Evolutionary conservation across 1,140 invertebrate genomes (phyloP).

Genomic region (Drosophila kepulauana): DNA sequence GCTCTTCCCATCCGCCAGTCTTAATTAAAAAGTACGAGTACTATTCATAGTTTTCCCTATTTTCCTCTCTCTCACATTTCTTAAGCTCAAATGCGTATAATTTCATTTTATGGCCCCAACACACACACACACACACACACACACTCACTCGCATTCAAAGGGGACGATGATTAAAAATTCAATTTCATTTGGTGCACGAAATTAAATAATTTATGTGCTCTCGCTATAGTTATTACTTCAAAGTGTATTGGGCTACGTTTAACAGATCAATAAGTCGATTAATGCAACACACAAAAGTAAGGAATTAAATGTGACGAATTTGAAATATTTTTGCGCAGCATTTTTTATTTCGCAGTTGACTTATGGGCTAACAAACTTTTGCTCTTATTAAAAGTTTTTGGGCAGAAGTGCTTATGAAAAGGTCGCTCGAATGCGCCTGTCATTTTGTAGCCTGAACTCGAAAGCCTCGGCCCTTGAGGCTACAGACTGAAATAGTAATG

Average conservation of each 20-base stretch:
- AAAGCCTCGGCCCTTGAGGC: slow-evolving; percentile 4
- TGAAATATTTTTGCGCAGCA: slow-evolving; percentile 18
- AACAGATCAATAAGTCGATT: slow-evolving; percentile 12
- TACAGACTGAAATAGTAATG: not conserved
- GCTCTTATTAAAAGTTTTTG: slow-evolving; percentile 14
- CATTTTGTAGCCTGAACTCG: slow-evolving; percentile 48
- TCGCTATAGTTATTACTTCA: not conserved
- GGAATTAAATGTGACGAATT: slow-evolving; percentile 13
- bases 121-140: slow-evolving; percentile 11
- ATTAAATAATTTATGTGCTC: slow-evolving; percentile 64
- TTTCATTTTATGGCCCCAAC: slow-evolving; percentile 66
- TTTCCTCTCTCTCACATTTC: slow-evolving; percentile 38
- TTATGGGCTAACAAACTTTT: slow-evolving; percentile 3
- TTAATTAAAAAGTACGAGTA: slow-evolving; percentile 77
- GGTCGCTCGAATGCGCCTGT: slow-evolving; percentile 45
- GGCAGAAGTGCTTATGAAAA: slow-evolving; percentile 19
- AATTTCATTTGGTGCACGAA: slow-evolving; percentile 58
- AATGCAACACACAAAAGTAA: not conserved
- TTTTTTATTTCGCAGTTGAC: slow-evolving; percentile 4
- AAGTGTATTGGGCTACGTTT: not conserved
- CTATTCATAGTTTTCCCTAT: slow-evolving; percentile 38
- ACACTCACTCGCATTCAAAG: slow-evolving; percentile 3
- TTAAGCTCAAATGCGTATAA: slow-evolving; percentile 65
- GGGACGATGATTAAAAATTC: slow-evolving; percentile 71
- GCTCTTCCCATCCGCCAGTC: slow-evolving; percentile 37